Percentiles rank a stretch among this genome's conserved stretches.
These are phyloP conservation scores for Cyphomyrus discorhynchus DNA, from an alignment of 2,113 vertebrate genomes.

Conservation along the genomic window DNA sequence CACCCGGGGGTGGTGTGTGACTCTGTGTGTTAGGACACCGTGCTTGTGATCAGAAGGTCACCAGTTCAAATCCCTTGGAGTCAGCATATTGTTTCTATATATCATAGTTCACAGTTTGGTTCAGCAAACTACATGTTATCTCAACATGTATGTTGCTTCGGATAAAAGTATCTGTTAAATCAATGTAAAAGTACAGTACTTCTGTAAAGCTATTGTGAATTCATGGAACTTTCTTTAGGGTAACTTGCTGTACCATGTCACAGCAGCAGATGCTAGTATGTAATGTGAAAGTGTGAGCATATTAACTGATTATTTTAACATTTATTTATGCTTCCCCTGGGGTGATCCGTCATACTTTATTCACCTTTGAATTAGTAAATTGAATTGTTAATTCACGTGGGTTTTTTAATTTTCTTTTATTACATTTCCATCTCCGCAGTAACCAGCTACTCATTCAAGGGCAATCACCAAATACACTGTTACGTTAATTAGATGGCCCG, in stretches of 20 bases:
- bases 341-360: conserved; percentile 1
- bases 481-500: neutral
- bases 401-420: conserved; percentile 9
- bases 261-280: neutral
- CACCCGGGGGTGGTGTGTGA: neutral
- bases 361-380: conserved; percentile 10
- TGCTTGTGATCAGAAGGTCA: neutral
- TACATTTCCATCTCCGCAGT: neutral
- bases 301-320: conserved; percentile 5
- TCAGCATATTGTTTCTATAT: neutral
- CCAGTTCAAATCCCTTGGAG: neutral
- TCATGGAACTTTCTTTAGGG: neutral
- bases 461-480: neutral
- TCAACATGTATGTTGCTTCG: neutral
- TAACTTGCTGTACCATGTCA: neutral
- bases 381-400: conserved; percentile 1
- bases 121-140: neutral
- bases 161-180: neutral
- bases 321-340: conserved; percentile 5
- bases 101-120: neutral
- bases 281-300: neutral
- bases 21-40: neutral
- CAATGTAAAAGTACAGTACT: neutral
- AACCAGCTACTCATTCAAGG: neutral
- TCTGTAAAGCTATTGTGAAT: neutral